Evolutionary conservation across 2,888 invertebrate genomes (phyloP).

Genomic region (Anodontia alba): DNA sequence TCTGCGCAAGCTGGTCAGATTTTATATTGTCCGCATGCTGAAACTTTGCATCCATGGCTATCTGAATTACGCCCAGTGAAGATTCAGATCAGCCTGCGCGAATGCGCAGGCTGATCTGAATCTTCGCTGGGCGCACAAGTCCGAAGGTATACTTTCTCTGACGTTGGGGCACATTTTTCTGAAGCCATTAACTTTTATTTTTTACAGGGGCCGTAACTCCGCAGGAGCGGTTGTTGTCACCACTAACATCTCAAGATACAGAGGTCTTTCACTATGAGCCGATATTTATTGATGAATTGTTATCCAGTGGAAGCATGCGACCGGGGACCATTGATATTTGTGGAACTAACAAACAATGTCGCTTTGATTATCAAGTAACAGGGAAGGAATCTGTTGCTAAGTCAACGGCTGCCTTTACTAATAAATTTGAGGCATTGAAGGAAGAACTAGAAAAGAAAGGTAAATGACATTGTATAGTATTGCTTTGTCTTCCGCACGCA

Average conservation of each 20-base stretch:
- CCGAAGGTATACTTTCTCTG: no score
- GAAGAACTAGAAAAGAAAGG: slow-evolving; percentile 67
- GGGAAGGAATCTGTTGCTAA: slow-evolving; percentile 69
- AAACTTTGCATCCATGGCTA: no score
- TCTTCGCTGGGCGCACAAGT: no score
- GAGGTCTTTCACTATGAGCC: slow-evolving; percentile 52
- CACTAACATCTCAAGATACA: background rate
- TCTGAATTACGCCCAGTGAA: no score
- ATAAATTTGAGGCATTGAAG: slow-evolving; percentile 69
- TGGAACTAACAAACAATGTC: slow-evolving; percentile 70
- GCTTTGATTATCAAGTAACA: slow-evolving; percentile 74
- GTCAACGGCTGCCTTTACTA: slow-evolving; percentile 68
- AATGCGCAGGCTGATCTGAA: no score
- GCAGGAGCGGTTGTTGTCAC: slow-evolving; percentile 59
- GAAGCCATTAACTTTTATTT: no score
- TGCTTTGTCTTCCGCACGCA: no score
- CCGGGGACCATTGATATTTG: slow-evolving; percentile 67
- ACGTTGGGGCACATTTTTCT: no score
- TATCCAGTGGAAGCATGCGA: slow-evolving; percentile 33
- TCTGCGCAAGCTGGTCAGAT: no score
- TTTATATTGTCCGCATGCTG: no score
- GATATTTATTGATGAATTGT: slow-evolving; percentile 58
- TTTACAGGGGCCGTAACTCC: slow-evolving; percentile 63
- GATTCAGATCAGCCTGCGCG: no score
- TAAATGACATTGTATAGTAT: slow-evolving; percentile 27